phyloP scores from a whole-genome alignment of 2,797 vertebrate genomes.

The Sebastes elongatus region DNA sequence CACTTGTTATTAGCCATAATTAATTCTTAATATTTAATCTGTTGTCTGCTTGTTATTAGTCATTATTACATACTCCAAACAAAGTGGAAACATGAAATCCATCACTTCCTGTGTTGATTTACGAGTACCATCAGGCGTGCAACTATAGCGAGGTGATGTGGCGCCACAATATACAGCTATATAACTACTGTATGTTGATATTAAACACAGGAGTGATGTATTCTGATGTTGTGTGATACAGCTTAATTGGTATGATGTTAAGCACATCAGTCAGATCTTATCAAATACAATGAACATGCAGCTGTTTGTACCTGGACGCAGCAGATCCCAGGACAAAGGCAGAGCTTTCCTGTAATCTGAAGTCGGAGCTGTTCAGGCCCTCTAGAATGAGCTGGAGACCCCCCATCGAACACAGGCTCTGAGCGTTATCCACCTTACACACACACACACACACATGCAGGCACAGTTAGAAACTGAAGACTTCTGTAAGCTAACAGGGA shows the following conservation, averaged over 20 bases:
- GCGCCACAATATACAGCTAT: too few species aligned
- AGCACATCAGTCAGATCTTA: neutral
- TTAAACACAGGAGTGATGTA: too few species aligned
- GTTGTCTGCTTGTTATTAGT: fast-evolving
- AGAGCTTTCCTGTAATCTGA: slow-evolving; percentile 85
- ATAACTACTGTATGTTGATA: too few species aligned
- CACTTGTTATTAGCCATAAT: too few species aligned
- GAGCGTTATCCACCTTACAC: slow-evolving; percentile 89
- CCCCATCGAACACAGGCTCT: slow-evolving; percentile 89
- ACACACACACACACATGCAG: slow-evolving; percentile 5
- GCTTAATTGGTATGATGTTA: fast-evolving
- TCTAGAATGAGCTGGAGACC: slow-evolving; percentile 87
- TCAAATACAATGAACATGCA: neutral
- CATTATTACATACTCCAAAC: too few species aligned
- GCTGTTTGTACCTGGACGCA: slow-evolving; percentile 83
- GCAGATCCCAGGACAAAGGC: slow-evolving; percentile 94
- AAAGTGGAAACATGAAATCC: too few species aligned
- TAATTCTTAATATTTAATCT: too few species aligned
- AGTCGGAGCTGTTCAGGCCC: slow-evolving; percentile 88
- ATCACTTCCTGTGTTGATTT: too few species aligned
- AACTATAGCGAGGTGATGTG: too few species aligned
- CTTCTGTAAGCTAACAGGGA: neutral
- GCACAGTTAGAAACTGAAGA: neutral
- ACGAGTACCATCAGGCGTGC: too few species aligned
- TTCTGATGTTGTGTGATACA: fast-evolving